A percentile compares a stretch with the other conserved stretches of the same genome.
These are phyloP conservation scores for Escarpia spicata DNA, from an alignment of 2,888 invertebrate genomes.

Conservation along the genomic window DNA sequence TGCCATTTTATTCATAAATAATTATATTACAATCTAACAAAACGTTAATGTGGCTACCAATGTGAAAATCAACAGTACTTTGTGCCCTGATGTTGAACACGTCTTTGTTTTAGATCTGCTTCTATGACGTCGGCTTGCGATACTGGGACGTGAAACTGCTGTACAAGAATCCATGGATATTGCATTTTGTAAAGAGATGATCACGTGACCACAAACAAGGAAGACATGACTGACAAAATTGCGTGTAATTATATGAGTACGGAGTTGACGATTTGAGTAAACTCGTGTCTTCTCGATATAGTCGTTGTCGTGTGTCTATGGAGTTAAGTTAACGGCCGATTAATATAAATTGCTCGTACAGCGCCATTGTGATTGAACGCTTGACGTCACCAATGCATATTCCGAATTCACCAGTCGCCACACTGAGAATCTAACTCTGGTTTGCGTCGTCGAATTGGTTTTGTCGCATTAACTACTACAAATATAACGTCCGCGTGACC, in stretches of 20 bases:
- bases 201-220: background rate
- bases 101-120: background rate
- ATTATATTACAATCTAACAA: background rate
- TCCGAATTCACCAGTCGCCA: too few species aligned
- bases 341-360: too few species aligned
- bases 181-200: background rate
- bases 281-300: background rate
- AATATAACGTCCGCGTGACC: too few species aligned
- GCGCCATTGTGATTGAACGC: too few species aligned
- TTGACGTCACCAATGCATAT: too few species aligned
- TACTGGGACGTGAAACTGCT: background rate
- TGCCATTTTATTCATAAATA: too few species aligned
- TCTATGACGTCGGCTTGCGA: background rate
- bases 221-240: background rate
- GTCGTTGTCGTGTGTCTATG: background rate
- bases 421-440: too few species aligned
- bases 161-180: background rate
- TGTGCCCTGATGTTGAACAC: background rate
- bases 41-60: background rate
- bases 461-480: too few species aligned
- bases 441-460: too few species aligned
- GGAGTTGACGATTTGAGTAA: background rate
- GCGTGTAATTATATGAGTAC: too few species aligned
- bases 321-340: too few species aligned
- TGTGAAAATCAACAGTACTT: background rate